Evolutionary conservation across 2,113 vertebrate genomes (phyloP).

Genomic region (Nothoprocta perdicaria): DNA sequence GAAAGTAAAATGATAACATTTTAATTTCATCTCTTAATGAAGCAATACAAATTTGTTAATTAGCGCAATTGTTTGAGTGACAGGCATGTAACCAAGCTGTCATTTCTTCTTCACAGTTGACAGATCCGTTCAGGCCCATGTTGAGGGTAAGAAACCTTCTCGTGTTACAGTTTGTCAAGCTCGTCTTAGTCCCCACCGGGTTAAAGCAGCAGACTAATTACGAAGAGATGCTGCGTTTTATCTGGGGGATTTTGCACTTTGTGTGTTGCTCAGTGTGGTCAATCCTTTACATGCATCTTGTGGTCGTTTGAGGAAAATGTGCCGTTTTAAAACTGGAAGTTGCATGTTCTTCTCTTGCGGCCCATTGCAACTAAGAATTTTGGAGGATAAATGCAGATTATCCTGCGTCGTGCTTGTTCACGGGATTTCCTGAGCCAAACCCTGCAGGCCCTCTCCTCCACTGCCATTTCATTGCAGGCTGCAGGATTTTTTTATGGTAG

Average conservation of each 20-base stretch:
- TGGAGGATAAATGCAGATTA: neutral
- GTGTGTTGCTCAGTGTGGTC: neutral
- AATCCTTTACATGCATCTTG: neutral
- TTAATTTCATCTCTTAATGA: constrained; percentile 86
- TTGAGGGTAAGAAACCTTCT: constrained; percentile 91
- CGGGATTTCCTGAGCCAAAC: neutral
- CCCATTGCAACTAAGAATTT: rapidly evolving
- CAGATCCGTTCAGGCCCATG: constrained; percentile 97
- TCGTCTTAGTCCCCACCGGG: constrained; percentile 46
- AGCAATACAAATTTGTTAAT: constrained; percentile 85
- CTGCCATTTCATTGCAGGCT: neutral
- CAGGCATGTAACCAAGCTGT: constrained; percentile 86
- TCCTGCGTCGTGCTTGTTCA: rapidly evolving
- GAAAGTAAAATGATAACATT: constrained; percentile 88
- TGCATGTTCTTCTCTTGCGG: neutral
- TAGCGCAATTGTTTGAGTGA: constrained; percentile 86
- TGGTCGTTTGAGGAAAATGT: neutral
- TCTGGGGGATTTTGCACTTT: constrained; percentile 6
- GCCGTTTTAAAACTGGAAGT: neutral
- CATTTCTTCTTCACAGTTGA: constrained; percentile 89
- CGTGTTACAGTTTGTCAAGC: constrained; percentile 60
- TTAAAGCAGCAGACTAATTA: constrained; percentile 58
- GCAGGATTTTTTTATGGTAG: neutral
- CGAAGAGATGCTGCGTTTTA: neutral
- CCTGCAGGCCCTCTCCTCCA: neutral